phyloP scores from a whole-genome alignment of 2,797 vertebrate species.

The Erethizon dorsatum region DNA sequence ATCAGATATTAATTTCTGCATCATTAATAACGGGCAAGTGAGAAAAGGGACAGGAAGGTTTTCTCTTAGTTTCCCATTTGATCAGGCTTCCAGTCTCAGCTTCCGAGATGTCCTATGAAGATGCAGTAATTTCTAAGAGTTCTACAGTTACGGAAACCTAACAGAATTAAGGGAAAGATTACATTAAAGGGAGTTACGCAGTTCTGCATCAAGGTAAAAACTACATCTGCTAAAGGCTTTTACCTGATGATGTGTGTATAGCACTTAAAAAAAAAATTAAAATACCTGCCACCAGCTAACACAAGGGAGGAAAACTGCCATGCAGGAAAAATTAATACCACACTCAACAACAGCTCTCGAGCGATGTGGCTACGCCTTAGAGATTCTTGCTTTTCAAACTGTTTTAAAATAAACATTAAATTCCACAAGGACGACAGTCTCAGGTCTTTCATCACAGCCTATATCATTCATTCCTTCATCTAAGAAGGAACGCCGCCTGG shows the following conservation, averaged over 20 bases:
- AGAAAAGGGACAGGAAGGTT: neutral
- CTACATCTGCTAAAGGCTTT: neutral
- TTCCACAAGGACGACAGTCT: conserved; percentile 38
- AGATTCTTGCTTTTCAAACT: conserved; percentile 70
- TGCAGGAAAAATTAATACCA: conserved; percentile 81
- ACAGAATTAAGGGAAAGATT: neutral
- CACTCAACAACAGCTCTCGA: neutral
- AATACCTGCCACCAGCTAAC: conserved; percentile 86
- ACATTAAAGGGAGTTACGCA: neutral
- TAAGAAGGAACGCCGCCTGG: conserved; percentile 19
- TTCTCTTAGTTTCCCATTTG: neutral
- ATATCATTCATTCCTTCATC: conserved; percentile 6
- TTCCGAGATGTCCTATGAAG: neutral
- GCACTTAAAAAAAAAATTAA: conserved; percentile 70
- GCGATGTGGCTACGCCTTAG: neutral
- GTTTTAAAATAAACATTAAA: conserved; percentile 65
- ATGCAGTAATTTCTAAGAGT: neutral
- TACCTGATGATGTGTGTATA: conserved; percentile 54
- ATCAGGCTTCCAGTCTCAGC: neutral
- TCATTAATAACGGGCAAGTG: neutral
- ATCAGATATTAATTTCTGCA: neutral
- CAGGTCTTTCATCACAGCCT: conserved; percentile 23
- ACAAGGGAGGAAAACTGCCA: conserved; percentile 84
- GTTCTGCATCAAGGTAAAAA: neutral
- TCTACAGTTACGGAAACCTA: neutral